A percentile compares a stretch with the other conserved stretches of the same genome.
Conservation (phyloP, 1,140 invertebrate genomes). For the Capitella teleta region DNA sequence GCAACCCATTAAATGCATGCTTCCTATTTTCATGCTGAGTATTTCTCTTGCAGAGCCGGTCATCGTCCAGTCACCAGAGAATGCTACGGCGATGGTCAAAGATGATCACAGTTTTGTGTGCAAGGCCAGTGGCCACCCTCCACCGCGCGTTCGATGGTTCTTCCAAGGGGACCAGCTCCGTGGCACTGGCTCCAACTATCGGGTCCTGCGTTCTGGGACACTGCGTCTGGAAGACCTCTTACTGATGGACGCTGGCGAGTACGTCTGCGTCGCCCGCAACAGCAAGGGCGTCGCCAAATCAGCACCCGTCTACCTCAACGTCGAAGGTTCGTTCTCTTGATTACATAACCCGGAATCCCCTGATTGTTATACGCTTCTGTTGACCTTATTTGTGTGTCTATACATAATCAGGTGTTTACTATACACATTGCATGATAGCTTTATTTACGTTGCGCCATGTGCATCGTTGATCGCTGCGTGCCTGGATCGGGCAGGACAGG, state of each 20-base stretch:
- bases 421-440: neutral
- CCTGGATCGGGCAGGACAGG: too few species aligned
- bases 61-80: neutral
- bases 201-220: neutral
- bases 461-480: too few species aligned
- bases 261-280: neutral
- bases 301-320: neutral
- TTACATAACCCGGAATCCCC: neutral
- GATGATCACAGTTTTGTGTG: neutral
- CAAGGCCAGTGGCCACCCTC: neutral
- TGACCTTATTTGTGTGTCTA: neutral
- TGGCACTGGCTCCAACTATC: neutral
- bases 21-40: too few species aligned
- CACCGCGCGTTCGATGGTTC: neutral
- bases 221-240: neutral
- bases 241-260: neutral
- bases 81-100: neutral
- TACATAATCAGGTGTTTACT: neutral
- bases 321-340: neutral
- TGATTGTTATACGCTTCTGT: neutral
- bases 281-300: neutral
- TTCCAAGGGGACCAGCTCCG: neutral
- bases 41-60: constrained; percentile 1
- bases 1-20: too few species aligned
- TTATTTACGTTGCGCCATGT: neutral